Conservation (phyloP, 1,140 invertebrate species). For the Melitaea cinxia region DNA sequence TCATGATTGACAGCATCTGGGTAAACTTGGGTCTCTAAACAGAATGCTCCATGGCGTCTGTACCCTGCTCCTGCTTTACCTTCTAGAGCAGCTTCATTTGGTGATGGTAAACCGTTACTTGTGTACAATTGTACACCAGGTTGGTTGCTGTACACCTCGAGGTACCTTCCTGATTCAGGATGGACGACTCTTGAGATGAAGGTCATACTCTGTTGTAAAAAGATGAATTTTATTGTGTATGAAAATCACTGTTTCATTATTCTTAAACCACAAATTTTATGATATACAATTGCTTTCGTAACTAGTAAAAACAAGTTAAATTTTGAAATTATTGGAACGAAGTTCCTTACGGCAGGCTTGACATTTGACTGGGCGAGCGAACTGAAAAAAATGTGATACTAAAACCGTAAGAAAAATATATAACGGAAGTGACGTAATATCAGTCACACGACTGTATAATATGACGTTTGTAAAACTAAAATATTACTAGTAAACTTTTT, state of each 20-base stretch:
- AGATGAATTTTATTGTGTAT: not conserved
- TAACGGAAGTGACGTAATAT: too few species aligned
- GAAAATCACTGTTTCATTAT: not conserved
- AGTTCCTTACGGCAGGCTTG: too few species aligned
- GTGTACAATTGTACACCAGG: slow-evolving; percentile 97
- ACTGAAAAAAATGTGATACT: too few species aligned
- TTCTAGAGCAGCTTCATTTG: slow-evolving; percentile 70
- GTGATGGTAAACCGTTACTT: slow-evolving; percentile 87
- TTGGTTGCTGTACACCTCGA: slow-evolving; percentile 92
- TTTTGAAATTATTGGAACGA: too few species aligned
- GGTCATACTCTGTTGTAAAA: slow-evolving; percentile 51
- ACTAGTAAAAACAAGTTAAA: too few species aligned
- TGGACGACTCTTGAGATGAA: slow-evolving; percentile 84
- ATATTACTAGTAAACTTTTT: too few species aligned
- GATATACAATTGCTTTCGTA: too few species aligned
- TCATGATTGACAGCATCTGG: slow-evolving; percentile 94
- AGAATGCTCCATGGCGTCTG: slow-evolving; percentile 90
- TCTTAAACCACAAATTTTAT: too few species aligned
- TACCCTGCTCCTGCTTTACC: slow-evolving; percentile 89
- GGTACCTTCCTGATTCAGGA: slow-evolving; percentile 85
- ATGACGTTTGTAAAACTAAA: too few species aligned
- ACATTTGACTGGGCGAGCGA: too few species aligned
- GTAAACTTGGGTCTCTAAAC: slow-evolving; percentile 95
- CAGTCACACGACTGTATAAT: too few species aligned
- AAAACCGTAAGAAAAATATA: too few species aligned